A percentile compares a stretch with the other conserved stretches of the same genome.
Evolutionary conservation across 2,797 vertebrate genomes (phyloP).

Genomic region (Chelon auratus): DNA sequence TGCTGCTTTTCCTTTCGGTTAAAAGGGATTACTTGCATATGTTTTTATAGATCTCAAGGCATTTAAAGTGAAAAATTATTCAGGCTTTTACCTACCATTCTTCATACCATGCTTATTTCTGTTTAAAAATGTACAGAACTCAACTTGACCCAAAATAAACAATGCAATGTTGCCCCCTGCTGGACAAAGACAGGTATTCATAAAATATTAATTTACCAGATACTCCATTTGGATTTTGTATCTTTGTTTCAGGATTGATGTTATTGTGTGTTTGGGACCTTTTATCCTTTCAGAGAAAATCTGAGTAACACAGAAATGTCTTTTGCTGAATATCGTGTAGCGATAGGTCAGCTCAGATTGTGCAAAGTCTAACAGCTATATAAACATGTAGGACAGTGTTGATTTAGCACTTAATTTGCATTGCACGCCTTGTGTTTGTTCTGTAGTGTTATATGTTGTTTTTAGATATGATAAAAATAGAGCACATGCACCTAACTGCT

Average conservation of each 20-base stretch:
- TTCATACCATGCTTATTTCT: not conserved
- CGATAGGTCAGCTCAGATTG: too few relatives aligned
- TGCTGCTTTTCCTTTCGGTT: not conserved
- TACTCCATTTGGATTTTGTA: not conserved
- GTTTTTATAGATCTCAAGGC: not conserved
- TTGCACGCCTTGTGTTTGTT: not conserved
- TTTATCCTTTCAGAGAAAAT: too few relatives aligned
- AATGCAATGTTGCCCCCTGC: slow-evolving; percentile 41
- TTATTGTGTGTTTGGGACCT: too few relatives aligned
- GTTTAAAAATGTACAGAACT: not conserved
- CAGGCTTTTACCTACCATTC: too few relatives aligned
- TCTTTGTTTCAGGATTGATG: too few relatives aligned
- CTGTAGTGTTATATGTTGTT: not conserved
- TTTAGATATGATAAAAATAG: not conserved
- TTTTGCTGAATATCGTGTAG: too few relatives aligned
- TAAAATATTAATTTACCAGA: not conserved
- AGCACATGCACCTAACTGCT: too few relatives aligned
- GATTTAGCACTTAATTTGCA: not conserved
- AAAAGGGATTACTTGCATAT: not conserved
- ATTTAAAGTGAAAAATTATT: too few relatives aligned
- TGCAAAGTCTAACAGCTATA: too few relatives aligned
- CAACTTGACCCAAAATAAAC: not conserved
- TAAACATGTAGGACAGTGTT: too few relatives aligned
- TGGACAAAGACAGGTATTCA: slow-evolving; percentile 30
- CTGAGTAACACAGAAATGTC: too few relatives aligned